Percentiles rank a stretch among this genome's conserved stretches.
phyloP scores from a whole-genome alignment of 2,797 vertebrate species.

The Gallirallus australis region DNA sequence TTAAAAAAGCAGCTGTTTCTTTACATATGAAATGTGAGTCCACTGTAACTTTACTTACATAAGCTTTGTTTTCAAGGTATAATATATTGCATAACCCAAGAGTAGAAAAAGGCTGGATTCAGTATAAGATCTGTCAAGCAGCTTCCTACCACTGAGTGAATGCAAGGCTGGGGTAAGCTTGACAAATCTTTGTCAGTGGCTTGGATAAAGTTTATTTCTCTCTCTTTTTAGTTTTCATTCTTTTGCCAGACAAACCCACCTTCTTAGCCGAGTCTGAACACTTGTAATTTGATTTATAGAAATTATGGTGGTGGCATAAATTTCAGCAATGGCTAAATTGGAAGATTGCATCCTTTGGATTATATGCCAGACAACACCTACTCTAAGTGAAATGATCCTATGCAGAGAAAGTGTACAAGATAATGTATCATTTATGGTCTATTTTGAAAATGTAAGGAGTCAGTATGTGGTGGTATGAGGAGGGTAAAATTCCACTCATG shows the following conservation, averaged over 20 bases:
- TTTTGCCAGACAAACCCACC: conserved; percentile 36
- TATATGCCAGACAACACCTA: background rate
- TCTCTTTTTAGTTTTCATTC: conserved; percentile 20
- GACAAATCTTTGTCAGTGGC: conserved; percentile 55
- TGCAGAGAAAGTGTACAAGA: background rate
- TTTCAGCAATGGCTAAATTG: background rate
- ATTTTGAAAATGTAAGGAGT: background rate
- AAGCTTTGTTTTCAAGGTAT: conserved; percentile 15
- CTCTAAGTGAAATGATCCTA: background rate
- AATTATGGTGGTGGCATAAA: background rate
- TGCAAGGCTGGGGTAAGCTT: conserved; percentile 26
- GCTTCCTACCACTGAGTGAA: conserved; percentile 46
- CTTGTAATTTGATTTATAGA: background rate
- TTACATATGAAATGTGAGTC: conserved; percentile 64
- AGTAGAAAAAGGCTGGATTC: conserved; percentile 39
- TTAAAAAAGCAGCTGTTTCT: conserved; percentile 67
- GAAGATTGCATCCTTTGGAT: background rate
- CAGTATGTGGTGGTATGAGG: background rate
- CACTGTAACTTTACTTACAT: conserved; percentile 51
- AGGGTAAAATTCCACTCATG: background rate
- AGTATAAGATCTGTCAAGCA: conserved; percentile 24
- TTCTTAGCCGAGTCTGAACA: background rate
- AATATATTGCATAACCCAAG: conserved; percentile 50
- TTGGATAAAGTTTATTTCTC: conserved; percentile 47
- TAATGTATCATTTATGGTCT: background rate